Conservation (phyloP, 2,888 invertebrate genomes). For the Chymomyza fuscimana region DNA sequence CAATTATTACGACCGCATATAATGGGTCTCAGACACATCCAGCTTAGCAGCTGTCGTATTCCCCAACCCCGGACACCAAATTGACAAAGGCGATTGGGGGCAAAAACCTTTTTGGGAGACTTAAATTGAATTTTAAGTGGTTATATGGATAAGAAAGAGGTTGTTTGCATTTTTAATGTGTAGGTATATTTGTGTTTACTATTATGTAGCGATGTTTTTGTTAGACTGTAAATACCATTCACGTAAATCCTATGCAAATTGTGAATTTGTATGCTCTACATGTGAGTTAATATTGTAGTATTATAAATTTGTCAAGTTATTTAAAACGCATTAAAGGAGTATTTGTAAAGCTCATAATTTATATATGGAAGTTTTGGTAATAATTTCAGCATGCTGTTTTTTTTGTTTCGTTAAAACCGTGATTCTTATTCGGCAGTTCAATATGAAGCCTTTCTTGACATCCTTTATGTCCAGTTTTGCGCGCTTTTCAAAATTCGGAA, state of each 20-base stretch:
- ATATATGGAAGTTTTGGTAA: too few species aligned
- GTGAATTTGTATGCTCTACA: not conserved
- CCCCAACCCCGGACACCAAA: not conserved
- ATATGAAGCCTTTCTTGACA: too few species aligned
- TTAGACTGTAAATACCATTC: not conserved
- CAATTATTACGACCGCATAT: slow-evolving; percentile 9
- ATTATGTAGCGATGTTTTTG: not conserved
- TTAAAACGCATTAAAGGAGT: not conserved
- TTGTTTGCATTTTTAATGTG: slow-evolving; percentile 50
- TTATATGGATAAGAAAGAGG: slow-evolving; percentile 37
- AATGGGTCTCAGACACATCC: not conserved
- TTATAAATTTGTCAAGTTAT: not conserved
- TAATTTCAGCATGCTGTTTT: too few species aligned
- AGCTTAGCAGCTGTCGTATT: slow-evolving; percentile 7
- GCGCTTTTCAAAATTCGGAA: too few species aligned
- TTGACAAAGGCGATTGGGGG: not conserved
- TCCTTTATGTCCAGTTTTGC: too few species aligned
- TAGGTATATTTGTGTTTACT: slow-evolving; percentile 12
- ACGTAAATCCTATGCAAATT: not conserved
- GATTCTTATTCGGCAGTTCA: too few species aligned
- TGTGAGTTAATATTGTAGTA: not conserved
- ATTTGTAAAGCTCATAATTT: too few species aligned
- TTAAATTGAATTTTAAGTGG: slow-evolving; percentile 63
- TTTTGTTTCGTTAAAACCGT: too few species aligned
- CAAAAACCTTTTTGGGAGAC: slow-evolving; percentile 1